These are phyloP conservation scores for Therioaphis trifolii DNA, from an alignment of 2,888 invertebrate genomes.

Conservation along the genomic window DNA sequence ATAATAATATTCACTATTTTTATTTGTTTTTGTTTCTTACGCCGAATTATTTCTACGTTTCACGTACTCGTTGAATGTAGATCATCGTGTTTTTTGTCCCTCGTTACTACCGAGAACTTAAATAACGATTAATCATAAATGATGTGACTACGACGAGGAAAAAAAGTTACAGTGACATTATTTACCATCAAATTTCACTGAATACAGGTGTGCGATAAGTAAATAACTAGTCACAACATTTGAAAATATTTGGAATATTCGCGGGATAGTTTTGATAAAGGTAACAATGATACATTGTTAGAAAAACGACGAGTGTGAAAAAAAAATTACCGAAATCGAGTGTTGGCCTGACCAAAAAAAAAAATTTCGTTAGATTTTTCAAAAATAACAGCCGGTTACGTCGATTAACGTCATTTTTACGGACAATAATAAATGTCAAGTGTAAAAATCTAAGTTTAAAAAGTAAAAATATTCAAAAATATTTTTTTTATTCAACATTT, in stretches of 20 bases:
- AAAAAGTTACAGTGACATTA: background rate
- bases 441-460: background rate
- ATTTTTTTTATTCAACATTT: background rate
- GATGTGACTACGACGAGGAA: background rate
- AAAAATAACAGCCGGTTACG: background rate
- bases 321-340: background rate
- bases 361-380: too few relatives aligned
- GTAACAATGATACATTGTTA: background rate
- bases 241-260: background rate
- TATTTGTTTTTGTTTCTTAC: background rate
- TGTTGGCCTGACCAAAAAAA: background rate
- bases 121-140: background rate
- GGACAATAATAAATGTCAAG: too few relatives aligned
- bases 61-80: background rate
- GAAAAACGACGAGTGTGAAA: background rate
- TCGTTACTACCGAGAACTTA: background rate
- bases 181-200: background rate
- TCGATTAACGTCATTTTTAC: background rate
- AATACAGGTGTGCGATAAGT: too few relatives aligned
- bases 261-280: background rate
- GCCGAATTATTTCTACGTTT: background rate
- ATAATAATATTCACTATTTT: too few relatives aligned
- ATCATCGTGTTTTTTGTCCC: background rate
- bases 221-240: background rate
- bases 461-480: constrained; percentile 28